These are phyloP conservation scores for Flexamia atlantica DNA, from an alignment of 2,888 invertebrate genomes.

Conservation along the genomic window DNA sequence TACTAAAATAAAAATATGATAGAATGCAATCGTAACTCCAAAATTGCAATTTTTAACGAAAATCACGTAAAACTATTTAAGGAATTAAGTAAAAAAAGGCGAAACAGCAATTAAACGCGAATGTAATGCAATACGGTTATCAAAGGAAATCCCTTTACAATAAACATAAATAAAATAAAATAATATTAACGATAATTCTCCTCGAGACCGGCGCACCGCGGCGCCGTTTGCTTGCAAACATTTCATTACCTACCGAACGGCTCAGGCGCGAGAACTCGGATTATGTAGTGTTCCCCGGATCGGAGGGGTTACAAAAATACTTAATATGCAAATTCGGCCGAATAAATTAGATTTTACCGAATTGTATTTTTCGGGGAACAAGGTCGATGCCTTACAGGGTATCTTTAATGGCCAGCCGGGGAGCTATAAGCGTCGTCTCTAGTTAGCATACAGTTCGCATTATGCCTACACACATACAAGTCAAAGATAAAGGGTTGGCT, in stretches of 20 bases:
- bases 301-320: constrained; percentile 53
- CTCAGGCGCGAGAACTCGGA: not conserved
- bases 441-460: constrained; percentile 61
- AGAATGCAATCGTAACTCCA: too few relatives aligned
- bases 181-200: too few relatives aligned
- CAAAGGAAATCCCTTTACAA: too few relatives aligned
- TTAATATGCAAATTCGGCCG: constrained; percentile 53
- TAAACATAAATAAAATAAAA: too few relatives aligned
- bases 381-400: constrained; percentile 59
- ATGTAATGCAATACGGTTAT: too few relatives aligned
- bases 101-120: too few relatives aligned
- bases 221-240: too few relatives aligned
- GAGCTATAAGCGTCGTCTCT: constrained; percentile 49
- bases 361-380: constrained; percentile 53
- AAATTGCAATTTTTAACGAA: too few relatives aligned
- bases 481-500: constrained; percentile 61
- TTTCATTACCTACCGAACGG: not conserved
- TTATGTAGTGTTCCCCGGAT: constrained; percentile 34
- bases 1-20: too few relatives aligned
- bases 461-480: constrained; percentile 61
- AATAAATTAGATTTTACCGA: constrained; percentile 59
- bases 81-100: too few relatives aligned
- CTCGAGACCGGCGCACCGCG: too few relatives aligned
- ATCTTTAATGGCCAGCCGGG: constrained; percentile 58
- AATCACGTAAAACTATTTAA: too few relatives aligned